These are phyloP conservation scores for Cebidichthys violaceus DNA, from an alignment of 2,113 vertebrate species.

Conservation along the genomic window DNA sequence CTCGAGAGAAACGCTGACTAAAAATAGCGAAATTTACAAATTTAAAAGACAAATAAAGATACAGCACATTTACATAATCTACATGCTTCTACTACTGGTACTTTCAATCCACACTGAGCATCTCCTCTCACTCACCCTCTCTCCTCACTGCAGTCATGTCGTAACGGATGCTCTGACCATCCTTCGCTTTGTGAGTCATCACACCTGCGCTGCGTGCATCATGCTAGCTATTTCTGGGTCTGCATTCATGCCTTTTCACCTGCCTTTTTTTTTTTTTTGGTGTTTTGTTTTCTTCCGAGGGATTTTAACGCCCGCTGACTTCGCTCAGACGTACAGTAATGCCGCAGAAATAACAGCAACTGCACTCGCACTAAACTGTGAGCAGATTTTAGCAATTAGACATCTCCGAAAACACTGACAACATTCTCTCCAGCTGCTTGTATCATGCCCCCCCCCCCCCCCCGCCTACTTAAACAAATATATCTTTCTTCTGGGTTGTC, in stretches of 20 bases:
- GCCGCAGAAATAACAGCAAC: constrained; percentile 7
- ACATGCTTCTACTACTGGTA: too few relatives aligned
- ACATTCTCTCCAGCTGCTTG: constrained; percentile 56
- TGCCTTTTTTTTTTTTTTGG: too few relatives aligned
- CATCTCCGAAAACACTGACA: constrained; percentile 57
- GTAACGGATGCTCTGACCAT: constrained; percentile 51
- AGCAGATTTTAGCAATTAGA: constrained; percentile 63
- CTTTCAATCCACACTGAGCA: neutral
- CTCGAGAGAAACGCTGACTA: neutral
- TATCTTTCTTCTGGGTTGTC: constrained; percentile 68
- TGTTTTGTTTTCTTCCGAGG: constrained; percentile 47
- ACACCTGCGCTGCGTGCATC: constrained; percentile 71
- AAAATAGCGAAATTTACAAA: neutral
- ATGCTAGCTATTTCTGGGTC: constrained; percentile 71
- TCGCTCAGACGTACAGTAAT: constrained; percentile 51
- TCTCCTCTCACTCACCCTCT: neutral
- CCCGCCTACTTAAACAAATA: constrained; percentile 71
- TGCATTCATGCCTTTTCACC: constrained; percentile 59
- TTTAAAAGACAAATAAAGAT: constrained; percentile 7
- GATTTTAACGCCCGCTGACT: constrained; percentile 47
- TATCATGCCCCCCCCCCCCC: constrained; percentile 6
- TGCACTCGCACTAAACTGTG: constrained; percentile 29
- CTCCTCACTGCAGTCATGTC: constrained; percentile 36
- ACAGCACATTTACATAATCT: neutral
- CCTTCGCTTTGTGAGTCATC: constrained; percentile 72